Evolutionary conservation across 2,797 vertebrate species (phyloP), one percentile per base, ranked within the genome.

Genomic region (Microchirus variegatus): DNA sequence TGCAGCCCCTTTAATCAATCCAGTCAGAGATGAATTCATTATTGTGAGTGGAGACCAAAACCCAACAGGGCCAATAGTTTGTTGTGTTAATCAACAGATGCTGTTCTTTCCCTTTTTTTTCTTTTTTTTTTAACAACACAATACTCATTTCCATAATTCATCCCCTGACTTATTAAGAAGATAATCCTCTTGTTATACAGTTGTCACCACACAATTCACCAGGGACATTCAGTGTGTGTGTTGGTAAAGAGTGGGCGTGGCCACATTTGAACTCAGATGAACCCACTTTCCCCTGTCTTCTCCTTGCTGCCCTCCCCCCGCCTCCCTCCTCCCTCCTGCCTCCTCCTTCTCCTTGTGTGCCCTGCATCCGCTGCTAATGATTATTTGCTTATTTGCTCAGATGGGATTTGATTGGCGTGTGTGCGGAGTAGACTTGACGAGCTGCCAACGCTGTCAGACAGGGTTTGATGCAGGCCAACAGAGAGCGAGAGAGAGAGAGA

Each of bases 311-410:
- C 42, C 42, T 13, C 51, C 55, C 18, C 16, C 17, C 48, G 42
- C 40, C 53, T 35, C 38, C 41, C 55, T 0, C 12, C 9, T 13
- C 2, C 12, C 38, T 9, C 38, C 51, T 12, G 41, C 19, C 43
- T 22, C 57, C 22, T 16, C 18, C 51, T 43, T 37, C 53, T 38
- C 37, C 38, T 58, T 0, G 11, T 52, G 51, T 56, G 53, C 54
- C 41, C 10, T 54, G 65, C 40, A 41, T 81, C 1, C 35, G 58
- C 85, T 83, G 80, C 84, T 86, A 81, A 80, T 87, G 81, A 85
- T 88, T 90, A 87, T 90, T 89, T 88, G 85, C 87, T 84, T 85
- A 88, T 88, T 87, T 83, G 77, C 84, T 68, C 41, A 61, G 75
- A 61, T n/a, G 19, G 71, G 79, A 66, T 56, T 83, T 90, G 90